phyloP scores from a whole-genome alignment of 1,140 invertebrate genomes.

The Eurosta solidaginis region DNA sequence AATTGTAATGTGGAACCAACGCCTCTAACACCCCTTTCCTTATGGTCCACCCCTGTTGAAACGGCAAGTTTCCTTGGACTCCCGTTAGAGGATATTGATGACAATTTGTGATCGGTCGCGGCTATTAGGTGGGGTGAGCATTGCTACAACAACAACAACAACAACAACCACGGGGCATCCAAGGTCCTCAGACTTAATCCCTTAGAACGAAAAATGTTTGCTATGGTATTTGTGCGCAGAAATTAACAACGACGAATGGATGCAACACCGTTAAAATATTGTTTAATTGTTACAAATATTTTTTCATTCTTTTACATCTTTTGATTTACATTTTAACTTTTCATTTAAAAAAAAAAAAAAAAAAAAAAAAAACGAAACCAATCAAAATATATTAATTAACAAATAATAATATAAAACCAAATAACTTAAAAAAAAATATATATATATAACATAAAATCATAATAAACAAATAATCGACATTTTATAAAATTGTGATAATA shows the following conservation, averaged over 20 bases:
- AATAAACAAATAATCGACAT: neutral
- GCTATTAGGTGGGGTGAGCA: no score
- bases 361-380: slow-evolving; percentile 35
- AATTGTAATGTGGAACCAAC: no score
- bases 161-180: no score
- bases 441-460: slow-evolving; percentile 11
- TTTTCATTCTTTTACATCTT: slow-evolving; percentile 48
- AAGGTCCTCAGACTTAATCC: no score
- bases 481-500: neutral
- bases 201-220: no score
- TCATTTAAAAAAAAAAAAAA: slow-evolving; percentile 35
- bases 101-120: no score
- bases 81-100: no score
- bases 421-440: slow-evolving; percentile 36
- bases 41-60: no score
- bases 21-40: no score
- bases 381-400: neutral
- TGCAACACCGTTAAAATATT: neutral
- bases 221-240: neutral
- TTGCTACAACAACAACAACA: no score
- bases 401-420: neutral
- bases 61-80: no score
- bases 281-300: slow-evolving; percentile 46
- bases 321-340: slow-evolving; percentile 41
- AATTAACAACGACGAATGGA: neutral